Evolutionary conservation across 2,113 vertebrate species (phyloP).

Genomic region (Lepus americanus): DNA sequence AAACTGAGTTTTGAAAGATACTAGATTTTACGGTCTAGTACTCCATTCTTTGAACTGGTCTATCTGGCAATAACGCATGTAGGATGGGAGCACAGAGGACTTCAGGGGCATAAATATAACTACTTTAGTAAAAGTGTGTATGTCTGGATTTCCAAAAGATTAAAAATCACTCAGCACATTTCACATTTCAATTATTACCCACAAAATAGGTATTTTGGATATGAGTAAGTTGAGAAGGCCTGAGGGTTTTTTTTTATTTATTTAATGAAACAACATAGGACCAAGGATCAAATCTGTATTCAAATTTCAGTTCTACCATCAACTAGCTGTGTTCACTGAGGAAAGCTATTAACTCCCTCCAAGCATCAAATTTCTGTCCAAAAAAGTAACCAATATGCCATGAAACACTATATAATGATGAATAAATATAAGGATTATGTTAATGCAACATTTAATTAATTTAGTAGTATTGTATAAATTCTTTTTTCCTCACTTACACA

Average conservation of each 20-base stretch:
- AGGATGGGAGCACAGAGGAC: neutral
- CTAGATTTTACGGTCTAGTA: slow-evolving; percentile 48
- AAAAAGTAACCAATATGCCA: neutral
- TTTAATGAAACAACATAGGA: neutral
- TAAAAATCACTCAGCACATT: slow-evolving; percentile 16
- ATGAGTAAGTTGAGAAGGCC: neutral
- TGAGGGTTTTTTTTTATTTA: neutral
- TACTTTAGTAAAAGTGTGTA: neutral
- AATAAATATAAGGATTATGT: neutral
- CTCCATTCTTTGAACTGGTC: slow-evolving; percentile 6
- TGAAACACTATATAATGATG: neutral
- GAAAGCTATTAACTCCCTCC: neutral
- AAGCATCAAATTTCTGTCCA: neutral
- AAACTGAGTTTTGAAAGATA: slow-evolving; percentile 45
- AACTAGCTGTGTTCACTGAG: neutral
- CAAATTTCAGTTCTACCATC: neutral
- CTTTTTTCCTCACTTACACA: neutral
- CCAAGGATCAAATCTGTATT: neutral
- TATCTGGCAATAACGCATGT: neutral
- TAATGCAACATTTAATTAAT: neutral
- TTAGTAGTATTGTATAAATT: neutral
- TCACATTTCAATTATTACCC: neutral
- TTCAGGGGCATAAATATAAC: neutral
- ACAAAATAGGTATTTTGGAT: neutral
- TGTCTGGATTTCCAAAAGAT: neutral